Conservation (phyloP, 2,888 invertebrate genomes). For the Cerceris ruficornis region DNA sequence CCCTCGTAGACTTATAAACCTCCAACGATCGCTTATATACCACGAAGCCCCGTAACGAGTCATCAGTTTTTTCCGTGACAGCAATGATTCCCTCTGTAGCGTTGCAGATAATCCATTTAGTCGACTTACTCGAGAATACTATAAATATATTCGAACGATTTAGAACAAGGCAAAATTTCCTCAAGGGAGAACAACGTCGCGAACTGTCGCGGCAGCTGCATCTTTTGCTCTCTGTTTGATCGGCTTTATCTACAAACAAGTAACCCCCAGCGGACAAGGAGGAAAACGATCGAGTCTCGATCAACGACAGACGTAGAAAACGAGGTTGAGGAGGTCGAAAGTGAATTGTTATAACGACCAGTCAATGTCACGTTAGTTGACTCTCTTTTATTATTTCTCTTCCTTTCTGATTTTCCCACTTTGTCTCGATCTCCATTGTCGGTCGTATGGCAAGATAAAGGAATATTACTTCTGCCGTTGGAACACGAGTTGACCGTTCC, state of each 20-base stretch:
- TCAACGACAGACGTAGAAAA: conserved; percentile 20
- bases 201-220: neutral
- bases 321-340: conserved; percentile 43
- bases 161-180: neutral
- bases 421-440: neutral
- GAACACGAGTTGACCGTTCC: neutral
- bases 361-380: conserved; percentile 60
- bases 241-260: conserved; percentile 22
- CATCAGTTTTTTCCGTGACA: no score
- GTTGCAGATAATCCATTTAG: neutral
- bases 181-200: neutral
- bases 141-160: neutral
- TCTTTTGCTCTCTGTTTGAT: conserved; percentile 14
- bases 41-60: no score
- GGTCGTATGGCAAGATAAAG: conserved; percentile 36
- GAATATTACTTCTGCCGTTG: conserved; percentile 10
- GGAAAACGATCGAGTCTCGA: conserved; percentile 1
- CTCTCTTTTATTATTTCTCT: conserved; percentile 3
- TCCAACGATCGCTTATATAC: no score
- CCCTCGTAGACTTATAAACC: no score
- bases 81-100: neutral
- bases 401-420: no score
- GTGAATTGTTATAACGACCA: conserved; percentile 56
- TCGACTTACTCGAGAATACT: neutral
- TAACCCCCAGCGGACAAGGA: conserved; percentile 32